Evolutionary conservation across 2,113 vertebrate species (phyloP).

Genomic region (Neotoma lepida): DNA sequence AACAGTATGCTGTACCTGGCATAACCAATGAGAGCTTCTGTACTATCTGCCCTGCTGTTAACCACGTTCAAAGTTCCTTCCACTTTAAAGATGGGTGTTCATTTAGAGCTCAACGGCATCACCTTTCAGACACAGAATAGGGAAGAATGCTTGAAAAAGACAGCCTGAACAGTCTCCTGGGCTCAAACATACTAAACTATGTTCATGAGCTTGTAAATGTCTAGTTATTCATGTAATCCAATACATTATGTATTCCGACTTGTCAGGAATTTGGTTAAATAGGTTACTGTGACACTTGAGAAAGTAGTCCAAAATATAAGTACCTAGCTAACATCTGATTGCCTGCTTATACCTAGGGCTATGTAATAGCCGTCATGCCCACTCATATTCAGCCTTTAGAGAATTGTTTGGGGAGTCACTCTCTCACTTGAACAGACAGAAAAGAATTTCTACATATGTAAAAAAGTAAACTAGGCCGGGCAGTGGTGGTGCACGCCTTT

Average conservation of each 20-base stretch:
- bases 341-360: background rate
- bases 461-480: no score
- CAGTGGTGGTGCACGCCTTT: no score
- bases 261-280: background rate
- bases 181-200: background rate
- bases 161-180: background rate
- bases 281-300: background rate
- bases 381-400: background rate
- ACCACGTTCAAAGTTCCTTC: background rate
- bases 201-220: background rate
- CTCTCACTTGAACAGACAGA: background rate
- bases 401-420: background rate
- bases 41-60: background rate
- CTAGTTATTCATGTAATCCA: background rate
- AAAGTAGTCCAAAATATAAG: background rate
- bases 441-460: background rate
- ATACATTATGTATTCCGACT: background rate
- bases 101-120: background rate
- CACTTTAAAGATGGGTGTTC: background rate
- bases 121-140: background rate
- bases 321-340: background rate
- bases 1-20: background rate
- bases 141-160: background rate
- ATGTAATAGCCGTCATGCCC: background rate
- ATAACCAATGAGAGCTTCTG: background rate